Base-by-base conservation (phyloP, 1,140 invertebrate genomes). In the Macrobrachium nipponense region DNA sequence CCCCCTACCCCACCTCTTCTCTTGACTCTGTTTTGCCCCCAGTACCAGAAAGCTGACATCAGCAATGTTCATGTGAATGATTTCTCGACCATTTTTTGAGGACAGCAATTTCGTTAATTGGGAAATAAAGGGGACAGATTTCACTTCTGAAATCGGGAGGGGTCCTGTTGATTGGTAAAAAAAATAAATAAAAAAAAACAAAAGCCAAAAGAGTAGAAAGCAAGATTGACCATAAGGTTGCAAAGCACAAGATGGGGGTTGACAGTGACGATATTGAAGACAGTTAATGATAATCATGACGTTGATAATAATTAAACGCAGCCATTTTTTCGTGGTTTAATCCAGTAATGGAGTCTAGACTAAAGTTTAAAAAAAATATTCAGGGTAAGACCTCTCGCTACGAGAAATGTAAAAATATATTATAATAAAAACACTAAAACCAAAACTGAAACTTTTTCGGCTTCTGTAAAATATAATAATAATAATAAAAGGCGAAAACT, bases 211-310 rank as follows among this genome's bases (percentile, higher is more conserved):
- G 23, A 27, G n/a, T 43, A 36, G 27, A 66, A 66, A 66, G 78
- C 78, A 80, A 80, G 78, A 80, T 80, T 80, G 78, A 62, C 78
- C 64, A 62, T 66, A 64, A 44, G 78, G 78, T 80, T 43, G 66
- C 60, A 43, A 80, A 62, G 62, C 78, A 80, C 20, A 36, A 62
- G 61, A 80, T 51, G 51, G 5, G 78, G 78, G 78, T 80, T 80
- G 78, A 80, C 62, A 62, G 78, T 66, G 78, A 80, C 62, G 78
- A 66, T 43, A 80, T 27, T 70, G 68, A 27, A 70, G 68, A 70
- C 23, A n/a, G 14, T 27, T 70, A 70, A 70, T 10, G 51, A 51
- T 51, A 12, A 51, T 36, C 27, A 36, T 36, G 27, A 36, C 27
- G 27, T 43, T 18, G 51, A 58, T 44, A 76, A 58, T 8, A 76